These are phyloP conservation scores for Paramisgurnus dabryanus DNA, from an alignment of 2,113 vertebrate species.

Conservation along the genomic window DNA sequence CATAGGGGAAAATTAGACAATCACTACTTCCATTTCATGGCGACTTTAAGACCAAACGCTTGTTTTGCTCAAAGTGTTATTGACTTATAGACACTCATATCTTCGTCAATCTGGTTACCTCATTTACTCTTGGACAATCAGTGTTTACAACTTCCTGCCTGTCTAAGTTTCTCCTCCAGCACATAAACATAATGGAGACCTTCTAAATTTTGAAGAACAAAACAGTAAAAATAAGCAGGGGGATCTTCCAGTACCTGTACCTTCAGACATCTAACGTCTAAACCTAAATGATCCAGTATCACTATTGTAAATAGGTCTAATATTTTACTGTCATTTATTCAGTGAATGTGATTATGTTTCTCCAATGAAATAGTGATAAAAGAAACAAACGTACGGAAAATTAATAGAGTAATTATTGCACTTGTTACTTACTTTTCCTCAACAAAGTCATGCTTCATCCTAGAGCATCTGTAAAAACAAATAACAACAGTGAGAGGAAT, in stretches of 20 bases:
- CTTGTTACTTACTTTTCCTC: conserved; percentile 83
- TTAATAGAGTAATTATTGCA: neutral
- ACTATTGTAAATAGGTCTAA: neutral
- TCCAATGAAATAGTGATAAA: neutral
- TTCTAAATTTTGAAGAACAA: conserved; percentile 15
- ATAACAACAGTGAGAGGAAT: conserved; percentile 9
- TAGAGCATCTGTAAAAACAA: conserved; percentile 59
- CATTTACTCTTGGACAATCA: conserved; percentile 37
- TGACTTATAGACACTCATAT: neutral
- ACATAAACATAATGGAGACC: conserved; percentile 21
- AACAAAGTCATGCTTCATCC: conserved; percentile 83
- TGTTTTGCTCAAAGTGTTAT: no score
- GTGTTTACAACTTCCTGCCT: neutral
- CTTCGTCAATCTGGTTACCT: conserved; percentile 46
- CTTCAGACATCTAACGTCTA: neutral
- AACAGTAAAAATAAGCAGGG: neutral
- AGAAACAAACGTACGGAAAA: neutral
- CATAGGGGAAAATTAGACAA: no score
- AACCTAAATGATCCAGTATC: neutral
- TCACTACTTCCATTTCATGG: no score
- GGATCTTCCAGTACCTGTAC: neutral
- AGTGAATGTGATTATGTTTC: neutral
- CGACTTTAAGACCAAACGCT: no score
- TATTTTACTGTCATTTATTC: neutral
- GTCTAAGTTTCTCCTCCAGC: conserved; percentile 11